These are phyloP conservation scores for Eupithecia tripunctaria DNA, from an alignment of 2,888 invertebrate species.

Conservation along the genomic window DNA sequence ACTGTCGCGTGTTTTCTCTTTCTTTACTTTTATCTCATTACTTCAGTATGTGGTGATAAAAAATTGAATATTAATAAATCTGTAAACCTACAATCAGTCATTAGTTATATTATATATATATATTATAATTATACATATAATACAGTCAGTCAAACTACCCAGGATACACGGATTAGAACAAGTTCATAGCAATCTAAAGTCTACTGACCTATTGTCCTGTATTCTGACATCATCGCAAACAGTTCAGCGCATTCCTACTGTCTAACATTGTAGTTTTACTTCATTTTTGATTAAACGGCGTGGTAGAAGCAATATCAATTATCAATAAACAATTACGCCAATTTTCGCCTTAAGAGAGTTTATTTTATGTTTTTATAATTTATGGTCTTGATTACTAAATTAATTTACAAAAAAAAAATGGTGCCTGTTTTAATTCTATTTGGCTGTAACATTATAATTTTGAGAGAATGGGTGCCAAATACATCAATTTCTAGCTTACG, in stretches of 20 bases:
- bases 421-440: background rate
- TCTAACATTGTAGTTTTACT: conserved; percentile 14
- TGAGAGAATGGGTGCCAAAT: background rate
- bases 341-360: background rate
- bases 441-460: background rate
- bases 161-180: conserved; percentile 12
- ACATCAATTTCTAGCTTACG: background rate
- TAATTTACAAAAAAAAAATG: too few relatives aligned
- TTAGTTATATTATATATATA: too few relatives aligned
- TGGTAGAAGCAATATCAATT: background rate
- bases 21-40: background rate
- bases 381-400: background rate
- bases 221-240: conserved; percentile 34
- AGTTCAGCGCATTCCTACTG: conserved; percentile 14
- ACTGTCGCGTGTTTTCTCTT: background rate
- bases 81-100: background rate
- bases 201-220: conserved; percentile 37
- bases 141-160: background rate
- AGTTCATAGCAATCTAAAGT: conserved; percentile 28
- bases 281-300: background rate
- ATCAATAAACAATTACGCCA: background rate
- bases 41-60: background rate
- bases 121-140: too few relatives aligned
- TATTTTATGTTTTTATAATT: background rate
- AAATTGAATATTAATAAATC: background rate